Conservation (phyloP, 2,797 vertebrate genomes). For the Synanceia verrucosa region DNA sequence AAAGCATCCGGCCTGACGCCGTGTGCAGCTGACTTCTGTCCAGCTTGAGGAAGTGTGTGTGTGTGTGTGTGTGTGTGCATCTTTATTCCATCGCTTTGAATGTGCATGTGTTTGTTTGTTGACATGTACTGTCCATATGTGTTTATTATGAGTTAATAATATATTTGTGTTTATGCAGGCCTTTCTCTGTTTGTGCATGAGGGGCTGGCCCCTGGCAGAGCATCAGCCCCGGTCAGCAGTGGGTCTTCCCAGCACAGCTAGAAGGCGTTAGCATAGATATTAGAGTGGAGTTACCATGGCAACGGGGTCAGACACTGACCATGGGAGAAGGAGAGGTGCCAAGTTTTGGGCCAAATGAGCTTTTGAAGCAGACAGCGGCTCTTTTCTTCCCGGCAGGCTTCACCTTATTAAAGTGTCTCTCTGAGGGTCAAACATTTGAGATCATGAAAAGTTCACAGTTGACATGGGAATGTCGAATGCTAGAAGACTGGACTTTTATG, state of each 20-base stretch:
- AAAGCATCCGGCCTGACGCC: conserved; percentile 37
- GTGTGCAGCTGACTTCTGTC: conserved; percentile 36
- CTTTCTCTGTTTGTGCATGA: conserved; percentile 18
- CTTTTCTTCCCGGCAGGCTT: conserved; percentile 53
- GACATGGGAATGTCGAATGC: conserved; percentile 20
- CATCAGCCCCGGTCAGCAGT: conserved; percentile 10
- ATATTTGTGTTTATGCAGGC: conserved; percentile 22
- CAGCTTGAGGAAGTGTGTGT: background rate
- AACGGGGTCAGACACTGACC: conserved; percentile 60
- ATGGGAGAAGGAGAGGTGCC: conserved; percentile 56
- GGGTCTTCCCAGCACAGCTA: conserved; percentile 48
- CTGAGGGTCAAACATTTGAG: conserved; percentile 22
- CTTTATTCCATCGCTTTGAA: background rate
- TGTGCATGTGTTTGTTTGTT: conserved; percentile 7
- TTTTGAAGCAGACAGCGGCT: conserved; percentile 41
- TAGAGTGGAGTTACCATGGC: conserved; percentile 61
- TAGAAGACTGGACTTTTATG: background rate
- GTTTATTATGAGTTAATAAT: conserved; percentile 6
- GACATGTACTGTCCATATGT: background rate
- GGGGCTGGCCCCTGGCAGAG: background rate
- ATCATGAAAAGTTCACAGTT: background rate
- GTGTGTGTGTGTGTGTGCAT: background rate
- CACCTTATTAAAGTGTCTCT: conserved; percentile 50
- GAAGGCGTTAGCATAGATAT: conserved; percentile 60
- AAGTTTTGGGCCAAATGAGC: conserved; percentile 61